Base-by-base conservation (phyloP, 92 coral and sea anemone genomes). In the Bergia puertoricense region DNA sequence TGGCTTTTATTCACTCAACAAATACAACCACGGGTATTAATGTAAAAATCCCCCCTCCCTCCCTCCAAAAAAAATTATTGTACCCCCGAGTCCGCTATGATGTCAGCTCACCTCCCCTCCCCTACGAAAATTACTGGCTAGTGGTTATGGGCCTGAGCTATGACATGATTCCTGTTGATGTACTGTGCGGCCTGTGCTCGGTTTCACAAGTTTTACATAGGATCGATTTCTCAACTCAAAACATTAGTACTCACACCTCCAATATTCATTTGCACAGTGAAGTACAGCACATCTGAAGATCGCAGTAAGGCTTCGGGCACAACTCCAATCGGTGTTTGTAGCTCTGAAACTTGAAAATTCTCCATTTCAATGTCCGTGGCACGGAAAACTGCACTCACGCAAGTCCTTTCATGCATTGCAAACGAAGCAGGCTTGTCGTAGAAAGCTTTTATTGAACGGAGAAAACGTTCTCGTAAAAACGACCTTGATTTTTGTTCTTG, bases 291-390 rank as follows among this genome's bases (percentile, higher is more conserved):
- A 88, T 97, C 99, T 13, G 97, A 91, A 16, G 98, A 76, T 36
- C 99, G 89, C 45, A 97, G 80, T 77, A 93, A 57, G 1, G 99
- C 99, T 77, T 97, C 97, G 13, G 93, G 94, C 77, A 95, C 59
- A 38, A 96, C 90, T 3, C 99, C 99, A 84, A 95, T 95, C 30
- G 99, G 99, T 37, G 99, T 95, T 50, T 93, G 93, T 73, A 97
- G 91, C 76, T 94, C 94, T 39, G 99, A 97, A 36, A 97, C 98
- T 75, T 88, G 93, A 81, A 95, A 85, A 50, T 84, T 91, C 81
- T 95, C 98, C 79, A 92, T 89, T 71, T 96, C 91, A 39, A 96
- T 96, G 84, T 96, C 98, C 10, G 99, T 95, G 20, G 94, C 98
- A 66, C 96, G 93, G 68, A 96, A 96, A 23, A 94, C 51, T 23